Evolutionary conservation across 2,797 vertebrate genomes (phyloP), one percentile per base, ranked within the genome.

Genomic region (Cichlasoma orientale): DNA sequence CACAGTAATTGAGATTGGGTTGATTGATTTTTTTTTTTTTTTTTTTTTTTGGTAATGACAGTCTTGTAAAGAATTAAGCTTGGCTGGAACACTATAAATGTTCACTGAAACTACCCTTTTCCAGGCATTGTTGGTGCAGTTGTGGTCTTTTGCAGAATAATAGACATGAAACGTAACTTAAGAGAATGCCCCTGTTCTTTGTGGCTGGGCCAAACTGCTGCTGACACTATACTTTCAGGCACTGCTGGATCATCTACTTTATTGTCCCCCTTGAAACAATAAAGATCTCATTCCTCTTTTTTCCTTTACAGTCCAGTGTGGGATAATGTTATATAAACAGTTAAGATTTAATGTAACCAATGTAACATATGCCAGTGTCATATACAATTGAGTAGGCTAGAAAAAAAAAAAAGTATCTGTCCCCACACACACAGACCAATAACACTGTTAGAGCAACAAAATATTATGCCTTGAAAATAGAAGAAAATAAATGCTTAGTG

Each of bases 231-330:
- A 85, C 80, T 88, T 92, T 79, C 41, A 71, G 69, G 80, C 77
- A 75, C 3, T 82, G 84, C 86, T 83, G 77, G 84, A 87, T 92
- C 87, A 87, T 87, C 84, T 71, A 82, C 72, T 90, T 89, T 85
- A 87, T 78, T 86, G 82, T 82, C 78, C 79, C 80, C 63, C 21
- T 47, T 58, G 72, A 88, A 88, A 90, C 77, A 85, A 86, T 70
- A 80, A 75, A 82, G 25, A 50, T 68, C 25, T 68, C 16, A n/a
- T 11, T 68, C 44, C 25, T 27, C 78, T 12, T 75, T 80, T 80
- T 79, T 14, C 7, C 56, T 68, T 59, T 74, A 78, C 25, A 56
- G 41, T 82, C n/a, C 69, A 59, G 5, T 44, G 57, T 77, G 10
- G 56, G 19, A 78, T 57, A 50, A 50, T 50, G 44, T 68, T 50